Evolutionary conservation across 2,113 vertebrate species (phyloP).

Genomic region (Pachycephala philippinensis): DNA sequence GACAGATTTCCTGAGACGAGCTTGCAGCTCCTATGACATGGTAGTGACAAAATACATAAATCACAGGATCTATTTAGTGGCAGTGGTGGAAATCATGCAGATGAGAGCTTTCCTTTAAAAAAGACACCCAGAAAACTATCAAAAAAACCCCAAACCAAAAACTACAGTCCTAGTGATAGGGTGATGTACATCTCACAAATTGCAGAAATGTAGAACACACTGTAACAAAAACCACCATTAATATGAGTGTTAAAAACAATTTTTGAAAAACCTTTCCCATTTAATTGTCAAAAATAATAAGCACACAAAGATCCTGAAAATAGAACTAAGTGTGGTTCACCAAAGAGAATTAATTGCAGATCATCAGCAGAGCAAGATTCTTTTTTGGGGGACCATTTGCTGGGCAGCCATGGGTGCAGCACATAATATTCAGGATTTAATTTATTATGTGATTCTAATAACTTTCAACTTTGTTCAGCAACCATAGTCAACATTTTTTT

Average conservation of each 20-base stretch:
- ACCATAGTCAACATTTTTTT: neutral
- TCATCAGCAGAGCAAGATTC: fast-evolving
- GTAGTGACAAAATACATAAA: neutral
- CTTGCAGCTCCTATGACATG: neutral
- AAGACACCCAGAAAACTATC: neutral
- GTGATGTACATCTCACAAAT: neutral
- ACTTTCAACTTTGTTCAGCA: neutral
- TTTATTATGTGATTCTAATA: neutral
- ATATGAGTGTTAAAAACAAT: neutral
- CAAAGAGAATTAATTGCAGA: neutral
- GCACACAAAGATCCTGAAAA: neutral
- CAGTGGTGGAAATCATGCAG: neutral
- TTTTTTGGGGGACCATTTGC: neutral
- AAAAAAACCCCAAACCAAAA: fast-evolving
- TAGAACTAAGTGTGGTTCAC: neutral
- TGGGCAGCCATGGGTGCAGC: neutral
- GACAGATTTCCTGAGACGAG: neutral
- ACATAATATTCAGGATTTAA: neutral
- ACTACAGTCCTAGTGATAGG: neutral
- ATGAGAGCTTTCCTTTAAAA: neutral
- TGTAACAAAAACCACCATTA: fast-evolving
- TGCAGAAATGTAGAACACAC: neutral
- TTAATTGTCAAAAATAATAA: neutral
- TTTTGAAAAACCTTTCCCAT: neutral
- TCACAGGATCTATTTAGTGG: neutral